These are phyloP conservation scores for Bubo bubo DNA, from an alignment of 2,113 vertebrate species.

Conservation along the genomic window DNA sequence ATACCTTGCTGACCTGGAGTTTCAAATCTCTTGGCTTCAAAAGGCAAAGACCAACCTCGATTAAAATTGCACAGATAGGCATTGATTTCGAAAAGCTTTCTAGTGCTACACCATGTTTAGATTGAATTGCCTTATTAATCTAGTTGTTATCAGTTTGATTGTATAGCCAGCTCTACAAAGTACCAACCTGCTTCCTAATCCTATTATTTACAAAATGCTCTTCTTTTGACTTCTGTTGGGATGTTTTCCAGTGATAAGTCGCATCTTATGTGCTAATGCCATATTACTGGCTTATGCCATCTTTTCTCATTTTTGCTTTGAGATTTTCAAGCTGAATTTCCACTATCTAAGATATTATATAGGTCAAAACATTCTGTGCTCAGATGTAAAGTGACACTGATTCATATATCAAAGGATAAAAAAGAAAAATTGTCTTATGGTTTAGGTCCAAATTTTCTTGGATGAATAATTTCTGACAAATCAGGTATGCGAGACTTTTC, in stretches of 20 bases:
- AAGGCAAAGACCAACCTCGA: slow-evolving; percentile 68
- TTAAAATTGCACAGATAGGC: slow-evolving; percentile 60
- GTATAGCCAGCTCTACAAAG: slow-evolving; percentile 49
- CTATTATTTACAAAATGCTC: slow-evolving; percentile 42
- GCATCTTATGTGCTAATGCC: neutral
- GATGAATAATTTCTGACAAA: slow-evolving; percentile 36
- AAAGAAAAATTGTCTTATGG: neutral
- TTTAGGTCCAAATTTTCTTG: neutral
- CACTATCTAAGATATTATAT: slow-evolving; percentile 33
- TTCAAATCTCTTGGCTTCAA: slow-evolving; percentile 64
- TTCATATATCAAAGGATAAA: neutral
- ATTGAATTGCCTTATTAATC: slow-evolving; percentile 69
- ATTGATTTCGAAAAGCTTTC: slow-evolving; percentile 71
- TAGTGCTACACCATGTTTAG: slow-evolving; percentile 30
- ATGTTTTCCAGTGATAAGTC: slow-evolving; percentile 23
- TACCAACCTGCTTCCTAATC: slow-evolving; percentile 45
- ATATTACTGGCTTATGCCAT: slow-evolving; percentile 31
- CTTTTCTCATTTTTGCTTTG: neutral
- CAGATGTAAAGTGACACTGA: slow-evolving; percentile 38
- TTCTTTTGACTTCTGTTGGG: slow-evolving; percentile 31
- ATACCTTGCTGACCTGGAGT: slow-evolving; percentile 53
- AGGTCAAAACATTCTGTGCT: slow-evolving; percentile 45
- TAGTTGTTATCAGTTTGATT: slow-evolving; percentile 70
- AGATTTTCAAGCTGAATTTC: slow-evolving; percentile 34
- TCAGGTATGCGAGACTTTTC: neutral